Evolutionary conservation across 2,888 invertebrate species (phyloP).

Genomic region (Tholera decimalis): DNA sequence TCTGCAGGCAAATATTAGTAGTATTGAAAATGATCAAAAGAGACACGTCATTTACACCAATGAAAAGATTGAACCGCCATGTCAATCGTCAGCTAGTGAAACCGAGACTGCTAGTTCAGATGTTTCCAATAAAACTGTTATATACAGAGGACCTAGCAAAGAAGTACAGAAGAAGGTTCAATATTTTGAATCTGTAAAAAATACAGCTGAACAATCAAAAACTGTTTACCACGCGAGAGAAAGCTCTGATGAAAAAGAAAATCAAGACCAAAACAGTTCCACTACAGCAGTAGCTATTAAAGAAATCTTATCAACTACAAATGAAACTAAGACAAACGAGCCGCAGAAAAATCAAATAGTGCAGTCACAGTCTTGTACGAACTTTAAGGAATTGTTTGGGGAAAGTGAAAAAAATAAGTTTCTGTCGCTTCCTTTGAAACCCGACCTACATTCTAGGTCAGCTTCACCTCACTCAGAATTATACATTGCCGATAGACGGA

Average conservation of each 20-base stretch:
- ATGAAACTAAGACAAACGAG: slow-evolving; percentile 70
- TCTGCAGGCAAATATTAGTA: slow-evolving; percentile 18
- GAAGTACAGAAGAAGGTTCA: slow-evolving; percentile 94
- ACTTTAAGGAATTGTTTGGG: slow-evolving; percentile 96
- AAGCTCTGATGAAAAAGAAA: slow-evolving; percentile 87
- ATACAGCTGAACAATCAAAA: slow-evolving; percentile 85
- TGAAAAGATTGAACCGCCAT: slow-evolving; percentile 78
- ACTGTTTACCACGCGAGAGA: slow-evolving; percentile 90
- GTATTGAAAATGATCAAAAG: slow-evolving; percentile 68
- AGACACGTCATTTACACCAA: slow-evolving; percentile 74
- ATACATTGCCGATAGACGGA: slow-evolving; percentile 85
- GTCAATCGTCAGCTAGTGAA: slow-evolving; percentile 92
- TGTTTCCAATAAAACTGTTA: slow-evolving; percentile 93
- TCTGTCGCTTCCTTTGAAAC: slow-evolving; percentile 88
- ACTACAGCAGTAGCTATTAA: slow-evolving; percentile 34
- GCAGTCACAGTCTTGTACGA: slow-evolving; percentile 94
- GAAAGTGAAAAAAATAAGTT: slow-evolving; percentile 93
- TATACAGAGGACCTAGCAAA: slow-evolving; percentile 91
- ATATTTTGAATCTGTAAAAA: slow-evolving; percentile 94
- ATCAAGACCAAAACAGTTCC: slow-evolving; percentile 67
- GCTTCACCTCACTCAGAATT: slow-evolving; percentile 90
- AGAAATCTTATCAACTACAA: slow-evolving; percentile 58
- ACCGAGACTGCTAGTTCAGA: slow-evolving; percentile 94
- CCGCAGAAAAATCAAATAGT: slow-evolving; percentile 79
- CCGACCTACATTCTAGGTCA: slow-evolving; percentile 87